Evolutionary conservation across 2,888 invertebrate genomes (phyloP).

Genomic region (Galeopsomyia nigrocyanea): DNA sequence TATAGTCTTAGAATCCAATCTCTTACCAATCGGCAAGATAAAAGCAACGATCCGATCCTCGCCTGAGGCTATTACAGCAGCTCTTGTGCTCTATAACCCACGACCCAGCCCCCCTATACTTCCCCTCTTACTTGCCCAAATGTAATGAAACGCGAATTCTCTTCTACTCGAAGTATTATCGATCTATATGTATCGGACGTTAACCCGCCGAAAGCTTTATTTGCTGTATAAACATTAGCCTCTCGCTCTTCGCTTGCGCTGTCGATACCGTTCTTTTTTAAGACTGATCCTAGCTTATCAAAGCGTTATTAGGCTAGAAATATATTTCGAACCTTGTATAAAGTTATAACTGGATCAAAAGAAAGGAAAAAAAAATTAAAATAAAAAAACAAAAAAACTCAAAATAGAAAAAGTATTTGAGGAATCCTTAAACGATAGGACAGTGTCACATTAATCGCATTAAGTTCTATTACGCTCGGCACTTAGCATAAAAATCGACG

Average conservation of each 20-base stretch:
- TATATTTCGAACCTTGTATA: not conserved
- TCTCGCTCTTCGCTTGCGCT: too few relatives aligned
- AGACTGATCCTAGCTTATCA: too few relatives aligned
- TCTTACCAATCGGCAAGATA: slow-evolving; percentile 34
- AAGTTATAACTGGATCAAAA: not conserved
- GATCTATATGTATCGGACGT: slow-evolving; percentile 6
- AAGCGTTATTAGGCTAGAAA: too few relatives aligned
- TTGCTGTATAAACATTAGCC: too few relatives aligned
- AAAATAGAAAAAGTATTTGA: too few relatives aligned
- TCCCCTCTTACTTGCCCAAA: not conserved
- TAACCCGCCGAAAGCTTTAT: too few relatives aligned
- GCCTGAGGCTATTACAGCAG: slow-evolving; percentile 15
- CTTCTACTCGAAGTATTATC: not conserved
- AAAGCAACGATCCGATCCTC: slow-evolving; percentile 26
- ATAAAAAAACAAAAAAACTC: too few relatives aligned
- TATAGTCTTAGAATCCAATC: slow-evolving; percentile 41
- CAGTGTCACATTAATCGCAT: slow-evolving; percentile 14
- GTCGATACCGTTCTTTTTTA: too few relatives aligned
- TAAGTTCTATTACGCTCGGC: slow-evolving; percentile 13
- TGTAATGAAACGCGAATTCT: slow-evolving; percentile 21
- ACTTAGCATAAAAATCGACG: slow-evolving; percentile 21
- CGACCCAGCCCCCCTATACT: not conserved
- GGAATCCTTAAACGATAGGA: too few relatives aligned
- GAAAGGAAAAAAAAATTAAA: not conserved
- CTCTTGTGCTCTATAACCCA: too few relatives aligned